Conservation (phyloP, 2,113 vertebrate genomes). For the Lichenostomus cassidix region DNA sequence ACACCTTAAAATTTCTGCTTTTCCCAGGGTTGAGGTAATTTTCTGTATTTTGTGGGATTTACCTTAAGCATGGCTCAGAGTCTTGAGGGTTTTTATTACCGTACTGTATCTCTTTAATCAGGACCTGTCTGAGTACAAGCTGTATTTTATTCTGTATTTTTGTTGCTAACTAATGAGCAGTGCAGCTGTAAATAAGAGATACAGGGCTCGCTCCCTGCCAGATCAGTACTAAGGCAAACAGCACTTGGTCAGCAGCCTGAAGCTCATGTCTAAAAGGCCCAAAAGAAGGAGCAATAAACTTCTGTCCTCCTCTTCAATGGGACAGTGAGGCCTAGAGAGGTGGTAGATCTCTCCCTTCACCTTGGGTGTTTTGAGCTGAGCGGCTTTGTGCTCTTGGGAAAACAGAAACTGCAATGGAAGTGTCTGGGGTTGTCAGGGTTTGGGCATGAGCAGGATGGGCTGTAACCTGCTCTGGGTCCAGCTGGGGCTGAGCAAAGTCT, state of each 20-base stretch:
- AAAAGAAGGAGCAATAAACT: conserved; percentile 6
- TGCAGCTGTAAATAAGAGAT: conserved; percentile 38
- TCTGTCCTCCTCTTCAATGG: neutral
- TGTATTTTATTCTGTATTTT: conserved; percentile 21
- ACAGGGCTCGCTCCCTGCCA: neutral
- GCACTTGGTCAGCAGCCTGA: conserved; percentile 11
- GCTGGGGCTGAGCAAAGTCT: neutral
- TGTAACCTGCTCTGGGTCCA: neutral
- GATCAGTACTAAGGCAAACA: neutral
- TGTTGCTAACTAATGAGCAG: conserved; percentile 32
- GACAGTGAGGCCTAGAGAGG: neutral
- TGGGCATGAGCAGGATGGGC: neutral
- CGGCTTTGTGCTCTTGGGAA: neutral
- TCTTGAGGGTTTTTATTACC: neutral
- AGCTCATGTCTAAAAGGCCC: neutral
- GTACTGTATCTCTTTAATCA: neutral
- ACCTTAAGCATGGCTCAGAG: neutral
- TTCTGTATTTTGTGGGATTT: conserved; percentile 30
- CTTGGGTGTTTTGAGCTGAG: neutral
- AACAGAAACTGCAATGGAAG: neutral
- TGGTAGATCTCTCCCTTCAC: neutral
- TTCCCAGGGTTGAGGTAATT: conserved; percentile 12
- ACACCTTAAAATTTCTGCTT: neutral
- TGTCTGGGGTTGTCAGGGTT: neutral
- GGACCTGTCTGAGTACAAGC: neutral